Percentiles rank a stretch among this genome's conserved stretches.
These are phyloP conservation scores for Tonatia bakeri DNA, from an alignment of 2,113 vertebrate genomes.

Conservation along the genomic window DNA sequence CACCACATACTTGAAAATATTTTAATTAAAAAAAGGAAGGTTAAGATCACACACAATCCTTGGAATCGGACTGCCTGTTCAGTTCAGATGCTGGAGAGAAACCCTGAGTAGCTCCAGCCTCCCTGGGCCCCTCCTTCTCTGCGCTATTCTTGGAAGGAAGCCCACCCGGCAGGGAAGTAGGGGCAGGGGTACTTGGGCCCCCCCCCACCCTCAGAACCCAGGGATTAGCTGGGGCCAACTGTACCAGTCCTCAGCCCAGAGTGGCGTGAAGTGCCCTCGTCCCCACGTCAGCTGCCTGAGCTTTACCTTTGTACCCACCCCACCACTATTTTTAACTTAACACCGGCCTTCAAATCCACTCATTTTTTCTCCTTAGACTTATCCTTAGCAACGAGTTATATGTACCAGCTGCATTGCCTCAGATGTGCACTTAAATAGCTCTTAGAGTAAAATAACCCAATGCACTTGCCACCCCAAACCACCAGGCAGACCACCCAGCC, in stretches of 20 bases:
- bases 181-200: not conserved
- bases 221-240: not conserved
- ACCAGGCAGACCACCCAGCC: not conserved
- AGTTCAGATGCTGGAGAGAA: not conserved
- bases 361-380: not conserved
- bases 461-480: not conserved
- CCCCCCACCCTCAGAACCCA: not conserved
- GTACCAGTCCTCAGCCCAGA: not conserved
- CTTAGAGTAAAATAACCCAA: not conserved
- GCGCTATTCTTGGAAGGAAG: not conserved
- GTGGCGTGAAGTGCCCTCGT: accelerated
- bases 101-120: not conserved
- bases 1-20: not conserved
- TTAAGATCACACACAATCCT: not conserved
- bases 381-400: not conserved
- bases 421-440: not conserved
- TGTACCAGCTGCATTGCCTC: not conserved
- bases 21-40: not conserved
- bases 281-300: not conserved
- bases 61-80: not conserved
- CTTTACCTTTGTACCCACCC: not conserved
- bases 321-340: not conserved
- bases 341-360: not conserved
- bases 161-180: not conserved
- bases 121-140: not conserved